These are phyloP conservation scores for Orthosia gracilis DNA, from an alignment of 2,888 invertebrate species.

Conservation along the genomic window DNA sequence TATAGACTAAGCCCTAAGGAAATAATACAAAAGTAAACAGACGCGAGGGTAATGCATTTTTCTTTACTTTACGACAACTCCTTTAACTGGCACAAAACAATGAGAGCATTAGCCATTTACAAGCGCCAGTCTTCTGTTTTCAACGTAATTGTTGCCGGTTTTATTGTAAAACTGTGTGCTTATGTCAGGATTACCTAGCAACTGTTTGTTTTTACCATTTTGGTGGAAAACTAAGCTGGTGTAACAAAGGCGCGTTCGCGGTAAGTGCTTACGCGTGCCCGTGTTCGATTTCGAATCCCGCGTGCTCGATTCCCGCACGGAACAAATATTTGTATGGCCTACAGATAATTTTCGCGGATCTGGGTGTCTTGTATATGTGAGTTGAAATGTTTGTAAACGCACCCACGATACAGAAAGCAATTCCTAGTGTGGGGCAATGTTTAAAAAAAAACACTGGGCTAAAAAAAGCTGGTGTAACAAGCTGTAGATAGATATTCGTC, in stretches of 20 bases:
- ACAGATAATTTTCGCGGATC: too few relatives aligned
- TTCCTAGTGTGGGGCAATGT: too few relatives aligned
- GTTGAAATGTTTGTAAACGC: too few relatives aligned
- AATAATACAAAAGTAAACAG: slow-evolving; percentile 35
- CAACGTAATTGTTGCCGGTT: slow-evolving; percentile 27
- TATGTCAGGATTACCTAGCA: slow-evolving; percentile 14
- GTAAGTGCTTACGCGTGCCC: too few relatives aligned
- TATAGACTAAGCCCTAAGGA: slow-evolving; percentile 7
- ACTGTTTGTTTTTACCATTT: slow-evolving; percentile 1
- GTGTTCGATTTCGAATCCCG: too few relatives aligned
- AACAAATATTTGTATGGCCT: too few relatives aligned
- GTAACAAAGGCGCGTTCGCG: too few relatives aligned
- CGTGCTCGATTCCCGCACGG: too few relatives aligned
- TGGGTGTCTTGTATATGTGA: too few relatives aligned
- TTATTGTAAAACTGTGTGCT: slow-evolving; percentile 13
- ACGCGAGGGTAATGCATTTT: slow-evolving; percentile 34
- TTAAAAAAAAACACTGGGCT: too few relatives aligned
- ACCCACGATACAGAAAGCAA: too few relatives aligned
- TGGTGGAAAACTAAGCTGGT: neutral
- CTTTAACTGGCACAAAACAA: slow-evolving; percentile 35
- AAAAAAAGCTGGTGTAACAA: neutral
- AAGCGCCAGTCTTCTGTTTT: slow-evolving; percentile 26
- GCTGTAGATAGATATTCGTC: neutral
- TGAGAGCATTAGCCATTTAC: slow-evolving; percentile 38
- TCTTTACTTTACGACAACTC: slow-evolving; percentile 50